These are phyloP conservation scores for Agrypnia vestita DNA, from an alignment of 1,140 invertebrate species.

Conservation along the genomic window DNA sequence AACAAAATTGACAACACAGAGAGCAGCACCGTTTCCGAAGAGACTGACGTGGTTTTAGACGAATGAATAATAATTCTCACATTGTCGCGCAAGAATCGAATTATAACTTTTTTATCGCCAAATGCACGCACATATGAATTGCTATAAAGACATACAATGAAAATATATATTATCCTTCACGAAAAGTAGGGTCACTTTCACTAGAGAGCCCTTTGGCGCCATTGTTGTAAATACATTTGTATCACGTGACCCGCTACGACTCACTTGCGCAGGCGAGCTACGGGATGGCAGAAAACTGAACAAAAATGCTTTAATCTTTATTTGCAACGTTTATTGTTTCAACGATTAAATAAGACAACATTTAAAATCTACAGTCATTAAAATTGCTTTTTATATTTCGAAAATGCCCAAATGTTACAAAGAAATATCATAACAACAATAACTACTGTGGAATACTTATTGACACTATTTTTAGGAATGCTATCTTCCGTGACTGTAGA, in stretches of 20 bases:
- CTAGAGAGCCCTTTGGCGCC: slow-evolving; percentile 70
- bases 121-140: slow-evolving; percentile 15
- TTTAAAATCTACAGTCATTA: slow-evolving; percentile 23
- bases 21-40: slow-evolving; percentile 70
- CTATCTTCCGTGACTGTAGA: slow-evolving; percentile 69
- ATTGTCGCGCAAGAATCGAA: slow-evolving; percentile 13
- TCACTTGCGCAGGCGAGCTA: slow-evolving; percentile 69
- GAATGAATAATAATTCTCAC: slow-evolving; percentile 34
- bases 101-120: slow-evolving; percentile 4
- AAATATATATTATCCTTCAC: slow-evolving; percentile 16
- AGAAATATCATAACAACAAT: slow-evolving; percentile 50
- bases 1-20: slow-evolving; percentile 81
- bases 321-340: slow-evolving; percentile 4
- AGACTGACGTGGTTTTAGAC: slow-evolving; percentile 54
- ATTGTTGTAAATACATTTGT: slow-evolving; percentile 72
- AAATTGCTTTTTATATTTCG: slow-evolving; percentile 29
- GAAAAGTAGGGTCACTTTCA: slow-evolving; percentile 46
- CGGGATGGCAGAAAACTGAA: slow-evolving; percentile 25
- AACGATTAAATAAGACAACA: slow-evolving; percentile 36
- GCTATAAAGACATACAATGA: not conserved
- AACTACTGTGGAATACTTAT: slow-evolving; percentile 50
- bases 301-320: slow-evolving; percentile 30
- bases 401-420: slow-evolving; percentile 23
- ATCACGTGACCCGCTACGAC: slow-evolving; percentile 74
- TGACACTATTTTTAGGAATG: slow-evolving; percentile 63